Conservation (phyloP, 2,797 vertebrate species). For the Morelia viridis region DNA sequence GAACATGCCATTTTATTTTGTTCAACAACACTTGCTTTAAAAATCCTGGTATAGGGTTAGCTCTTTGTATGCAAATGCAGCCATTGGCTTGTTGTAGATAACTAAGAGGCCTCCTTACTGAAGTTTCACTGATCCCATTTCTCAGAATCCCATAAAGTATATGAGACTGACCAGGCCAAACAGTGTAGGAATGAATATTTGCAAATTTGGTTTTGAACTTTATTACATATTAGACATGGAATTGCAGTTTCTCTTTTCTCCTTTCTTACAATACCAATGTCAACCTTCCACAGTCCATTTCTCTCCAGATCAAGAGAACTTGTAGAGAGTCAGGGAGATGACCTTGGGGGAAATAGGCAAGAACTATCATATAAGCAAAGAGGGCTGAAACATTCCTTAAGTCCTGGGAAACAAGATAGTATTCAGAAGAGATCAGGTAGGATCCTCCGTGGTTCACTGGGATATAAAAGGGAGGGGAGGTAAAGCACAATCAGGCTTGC, state of each 20-base stretch:
- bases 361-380: not conserved
- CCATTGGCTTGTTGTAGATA: not conserved
- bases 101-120: not conserved
- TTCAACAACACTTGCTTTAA: not conserved
- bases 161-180: not conserved
- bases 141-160: not conserved
- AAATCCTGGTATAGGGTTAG: not conserved
- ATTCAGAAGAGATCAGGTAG: not conserved
- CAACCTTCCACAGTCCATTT: not conserved
- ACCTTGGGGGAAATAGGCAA: not conserved
- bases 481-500: not conserved
- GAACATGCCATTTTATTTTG: not conserved
- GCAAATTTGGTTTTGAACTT: not conserved
- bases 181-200: not conserved
- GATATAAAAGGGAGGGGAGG: not conserved
- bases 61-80: not conserved
- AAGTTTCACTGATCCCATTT: not conserved
- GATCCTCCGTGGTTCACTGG: not conserved
- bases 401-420: not conserved
- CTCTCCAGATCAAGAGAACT: not conserved
- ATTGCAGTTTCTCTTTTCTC: not conserved
- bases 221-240: not conserved
- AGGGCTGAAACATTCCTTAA: not conserved
- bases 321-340: not conserved
- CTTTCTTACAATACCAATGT: not conserved